Evolutionary conservation across 2,797 vertebrate species (phyloP), one percentile per base, ranked within the genome.

Genomic region (Esox masquinongy): DNA sequence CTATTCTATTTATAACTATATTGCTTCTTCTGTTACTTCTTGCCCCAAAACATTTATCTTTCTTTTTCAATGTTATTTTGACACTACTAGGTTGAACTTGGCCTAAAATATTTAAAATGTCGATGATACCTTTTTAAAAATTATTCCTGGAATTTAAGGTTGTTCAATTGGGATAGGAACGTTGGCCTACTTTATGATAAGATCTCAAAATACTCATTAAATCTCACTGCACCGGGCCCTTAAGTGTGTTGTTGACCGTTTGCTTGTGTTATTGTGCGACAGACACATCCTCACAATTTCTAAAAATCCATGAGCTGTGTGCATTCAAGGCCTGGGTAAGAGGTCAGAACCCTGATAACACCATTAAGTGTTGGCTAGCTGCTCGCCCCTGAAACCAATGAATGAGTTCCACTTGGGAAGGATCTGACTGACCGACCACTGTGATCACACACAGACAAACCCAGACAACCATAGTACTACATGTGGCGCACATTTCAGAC

Each of bases 361-460:
- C 47, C 22, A 50, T 81, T 72, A 39, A 70, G 69, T 73, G 73
- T 47, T 1, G 51, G 31, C 74, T 84, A 76, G 81, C 79, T 78
- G 22, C 56, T 82, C 70, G 81, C 72, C 22, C 85, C 12, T 14
- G 26, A 81, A 76, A 78, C 66, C 77, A 77, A 79, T 82, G 80
- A 74, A 19, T 67, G 39, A 72, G 63, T 83, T 79, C 76, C 82
- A 82, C 77, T 71, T 83, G 76, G 59, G 78, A 80, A 83, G 84
- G 76, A 83, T 77, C 77, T 73, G 80, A 34, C 29, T 24, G 56
- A 85, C 82, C 77, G 85, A 87, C 86, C 80, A 49, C 70, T 9
- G 76, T 87, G 88, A 91, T 91, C 86, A 89, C 85, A 83, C 51
- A 68, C 86, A 87, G 83, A 85, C 86, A 82, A 47, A 64, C 72